Base-by-base conservation (phyloP, 2,113 vertebrate species). In the Istiophorus platypterus region DNA sequence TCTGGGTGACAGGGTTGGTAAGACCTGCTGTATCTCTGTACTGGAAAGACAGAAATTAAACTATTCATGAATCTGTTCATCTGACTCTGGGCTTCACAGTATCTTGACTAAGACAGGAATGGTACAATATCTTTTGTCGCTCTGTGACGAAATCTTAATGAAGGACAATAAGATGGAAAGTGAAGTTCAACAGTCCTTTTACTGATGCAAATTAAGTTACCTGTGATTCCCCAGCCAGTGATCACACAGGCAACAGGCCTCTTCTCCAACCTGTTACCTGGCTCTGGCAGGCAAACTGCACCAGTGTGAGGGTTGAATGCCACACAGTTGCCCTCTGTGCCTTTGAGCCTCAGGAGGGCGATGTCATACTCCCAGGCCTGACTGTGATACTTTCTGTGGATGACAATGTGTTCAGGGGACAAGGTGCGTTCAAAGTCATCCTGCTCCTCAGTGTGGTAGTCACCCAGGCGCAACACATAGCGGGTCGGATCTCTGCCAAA, bases 191-290 rank as follows among this genome's bases (percentile, higher is more conserved):
- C 59, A 37, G 63, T 29, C 17, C n/a, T 42, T 34, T 14, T 15
- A 17, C 24, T 11, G 71, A 34, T 24, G 31, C 9, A 6, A 42
- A 42, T 34, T 26, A 20, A 1, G 9, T 26, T 80, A 97, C 96
- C 97, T 92, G 96, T 97, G 82, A 96, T 93, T 59, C 96, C 96
- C 97, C 97, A 97, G 74, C 96, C 96, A 0, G 96, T 97, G 83
- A 97, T 97, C 75, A 97, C 89, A 68, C 96, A 97, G 49, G 94
- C 92, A 1, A 91, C 76, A 3, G 93, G 93, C 39, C 91, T 92
- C 79, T 89, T 94, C 75, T 86, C 84, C 84, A 63, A 56, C 81
- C 26, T 92, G 74, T 45, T 78, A 5, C 86, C 81, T 1, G 64
- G 37, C 71, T 88, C 63, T 0, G 96, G 97, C 69, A 97, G 91